Base-by-base conservation (phyloP, 64 coral and sea anemone species). In the Montipora sp. region DNA sequence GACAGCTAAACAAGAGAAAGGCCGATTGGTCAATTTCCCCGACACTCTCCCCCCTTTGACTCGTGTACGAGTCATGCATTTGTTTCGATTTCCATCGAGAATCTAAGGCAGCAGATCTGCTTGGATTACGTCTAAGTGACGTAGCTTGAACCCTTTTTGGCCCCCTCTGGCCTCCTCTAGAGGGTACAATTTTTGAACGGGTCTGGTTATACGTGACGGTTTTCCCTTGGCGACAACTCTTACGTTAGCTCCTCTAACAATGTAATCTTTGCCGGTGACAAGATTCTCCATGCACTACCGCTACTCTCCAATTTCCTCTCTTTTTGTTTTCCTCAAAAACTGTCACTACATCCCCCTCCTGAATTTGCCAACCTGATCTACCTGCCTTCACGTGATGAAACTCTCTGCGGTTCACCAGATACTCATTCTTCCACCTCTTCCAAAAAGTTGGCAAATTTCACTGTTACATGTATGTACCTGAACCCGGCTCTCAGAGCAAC, bases 231-330 rank as follows among this genome's bases (percentile, higher is more conserved):
- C 71, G 7, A 84, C 36, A 3, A 92, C 68, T 57, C 90, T 60
- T 49, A 92, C 90, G 7, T 92, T 12, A 0, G 80, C 90, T 19
- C 80, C 90, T 19, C 90, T 92, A 58, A 92, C 49, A 48, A 92
- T 48, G 2, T 83, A 74, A 47, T 91, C 89, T 22, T 75, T 91
- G 4, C 78, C 78, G 13, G 3, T 44, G 13, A 83, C 59, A 73
- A 83, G 68, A 8, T 24, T 73, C 61, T 83, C 36, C 24, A 27
- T 27, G 24, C 0, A 91, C 65, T 83, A 91, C 79, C 0, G 75
- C 78, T 27, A 79, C 72, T 48, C 73, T 91, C 78, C 89, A 91
- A 67, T 73, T 44, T 22, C 79, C 48, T 48, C 61, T 68, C 43
- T 86, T 69, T 44, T 68, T 90, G 22, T 75, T 23, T 63, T 90